Evolutionary conservation across 2,797 vertebrate genomes (phyloP).

Genomic region (Trachurus trachurus): DNA sequence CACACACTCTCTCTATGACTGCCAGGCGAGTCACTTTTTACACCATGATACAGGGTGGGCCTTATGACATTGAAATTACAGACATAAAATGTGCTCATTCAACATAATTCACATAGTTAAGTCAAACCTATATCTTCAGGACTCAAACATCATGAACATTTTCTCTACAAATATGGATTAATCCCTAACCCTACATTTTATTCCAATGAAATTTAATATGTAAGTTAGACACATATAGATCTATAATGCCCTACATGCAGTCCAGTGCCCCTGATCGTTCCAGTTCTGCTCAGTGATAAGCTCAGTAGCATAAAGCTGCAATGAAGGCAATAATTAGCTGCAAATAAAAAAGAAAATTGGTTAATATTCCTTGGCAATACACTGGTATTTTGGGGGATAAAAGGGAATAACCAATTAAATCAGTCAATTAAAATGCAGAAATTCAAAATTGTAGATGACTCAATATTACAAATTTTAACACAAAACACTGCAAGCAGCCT

Average conservation of each 20-base stretch:
- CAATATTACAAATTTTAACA: constrained; percentile 1
- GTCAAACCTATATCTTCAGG: no score
- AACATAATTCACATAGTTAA: no score
- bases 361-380: constrained; percentile 19
- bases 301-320: constrained; percentile 15
- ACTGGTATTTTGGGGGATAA: constrained; percentile 7
- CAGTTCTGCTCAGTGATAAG: constrained; percentile 4
- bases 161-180: no score
- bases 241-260: background rate
- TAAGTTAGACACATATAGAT: no score
- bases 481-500: background rate
- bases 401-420: background rate
- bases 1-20: background rate
- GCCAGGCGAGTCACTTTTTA: background rate
- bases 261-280: background rate
- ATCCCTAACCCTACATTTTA: no score
- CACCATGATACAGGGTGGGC: background rate
- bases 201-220: no score
- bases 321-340: constrained; percentile 14
- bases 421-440: constrained; percentile 7
- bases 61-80: background rate
- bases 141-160: no score
- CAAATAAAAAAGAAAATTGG: constrained; percentile 33
- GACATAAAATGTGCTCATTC: background rate
- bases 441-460: constrained; percentile 5